A percentile compares a stretch with the other conserved stretches of the same genome.
Conservation (phyloP, 2,797 vertebrate genomes). For the Hirundo rustica region DNA sequence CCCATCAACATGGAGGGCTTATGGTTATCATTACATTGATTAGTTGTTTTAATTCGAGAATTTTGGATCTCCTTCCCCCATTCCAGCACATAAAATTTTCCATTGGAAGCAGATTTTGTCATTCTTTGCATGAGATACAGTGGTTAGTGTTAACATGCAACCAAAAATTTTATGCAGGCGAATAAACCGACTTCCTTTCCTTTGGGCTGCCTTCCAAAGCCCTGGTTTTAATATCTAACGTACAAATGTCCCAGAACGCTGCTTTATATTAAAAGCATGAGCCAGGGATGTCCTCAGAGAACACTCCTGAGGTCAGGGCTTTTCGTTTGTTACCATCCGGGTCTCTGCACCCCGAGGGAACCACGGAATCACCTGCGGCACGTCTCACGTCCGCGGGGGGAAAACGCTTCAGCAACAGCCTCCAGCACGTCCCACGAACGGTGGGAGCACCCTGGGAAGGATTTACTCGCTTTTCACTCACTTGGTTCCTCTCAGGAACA, state of each 20-base stretch:
- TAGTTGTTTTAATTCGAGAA: constrained; percentile 67
- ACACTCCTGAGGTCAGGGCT: constrained; percentile 49
- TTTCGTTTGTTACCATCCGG: constrained; percentile 20
- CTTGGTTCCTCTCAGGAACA: not conserved
- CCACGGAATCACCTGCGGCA: not conserved
- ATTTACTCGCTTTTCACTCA: not conserved
- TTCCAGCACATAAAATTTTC: constrained; percentile 69
- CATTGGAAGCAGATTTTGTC: constrained; percentile 72
- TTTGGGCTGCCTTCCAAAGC: constrained; percentile 65
- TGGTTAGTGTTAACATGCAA: constrained; percentile 73
- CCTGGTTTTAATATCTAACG: constrained; percentile 70
- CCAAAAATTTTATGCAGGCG: constrained; percentile 70
- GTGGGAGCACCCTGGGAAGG: not conserved
- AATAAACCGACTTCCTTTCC: constrained; percentile 71
- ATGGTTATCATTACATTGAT: constrained; percentile 64
- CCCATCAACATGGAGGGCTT: constrained; percentile 7
- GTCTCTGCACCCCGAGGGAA: constrained; percentile 39
- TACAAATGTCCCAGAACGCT: constrained; percentile 55
- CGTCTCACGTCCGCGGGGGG: not conserved
- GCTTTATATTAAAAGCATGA: constrained; percentile 59
- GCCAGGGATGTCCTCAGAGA: constrained; percentile 60
- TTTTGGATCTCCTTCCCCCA: constrained; percentile 50
- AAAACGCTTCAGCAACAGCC: not conserved
- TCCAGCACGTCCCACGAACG: not conserved
- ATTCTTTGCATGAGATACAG: constrained; percentile 63